Evolutionary conservation across 37 sponge, comb jelly and placozoan genomes (phyloP).

Genomic region (Aplysina aerophoba): DNA sequence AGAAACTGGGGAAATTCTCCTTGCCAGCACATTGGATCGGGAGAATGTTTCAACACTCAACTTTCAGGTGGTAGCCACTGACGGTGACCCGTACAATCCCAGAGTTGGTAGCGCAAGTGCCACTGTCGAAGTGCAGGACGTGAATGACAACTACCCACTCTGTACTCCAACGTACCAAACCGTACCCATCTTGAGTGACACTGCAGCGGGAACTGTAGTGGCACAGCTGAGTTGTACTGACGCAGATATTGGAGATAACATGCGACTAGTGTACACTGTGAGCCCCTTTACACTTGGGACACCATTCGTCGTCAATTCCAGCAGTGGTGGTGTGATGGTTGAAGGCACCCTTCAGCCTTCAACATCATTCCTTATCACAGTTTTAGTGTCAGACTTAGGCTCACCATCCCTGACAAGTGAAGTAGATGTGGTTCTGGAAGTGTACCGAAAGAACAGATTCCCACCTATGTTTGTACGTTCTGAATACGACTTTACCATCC

Average conservation of each 20-base stretch:
- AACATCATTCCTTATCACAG: slow-evolving; percentile 37
- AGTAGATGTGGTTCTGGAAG: slow-evolving; percentile 45
- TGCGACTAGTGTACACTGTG: slow-evolving; percentile 4
- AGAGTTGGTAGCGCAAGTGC: slow-evolving; percentile 20
- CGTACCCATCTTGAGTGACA: neutral
- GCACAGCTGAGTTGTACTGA: slow-evolving; percentile 1
- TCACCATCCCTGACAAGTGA: neutral
- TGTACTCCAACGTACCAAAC: slow-evolving; percentile 17
- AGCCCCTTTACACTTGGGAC: neutral
- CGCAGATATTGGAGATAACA: neutral
- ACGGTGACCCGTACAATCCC: slow-evolving; percentile 58
- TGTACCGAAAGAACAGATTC: slow-evolving; percentile 1
- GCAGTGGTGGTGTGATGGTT: neutral
- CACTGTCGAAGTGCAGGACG: slow-evolving; percentile 51
- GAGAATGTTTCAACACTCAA: neutral
- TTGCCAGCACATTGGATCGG: slow-evolving; percentile 45
- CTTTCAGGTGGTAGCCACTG: slow-evolving; percentile 61
- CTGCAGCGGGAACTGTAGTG: neutral
- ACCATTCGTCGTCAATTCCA: slow-evolving; percentile 5
- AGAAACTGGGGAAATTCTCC: slow-evolving; percentile 42
- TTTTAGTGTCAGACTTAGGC: slow-evolving; percentile 48
- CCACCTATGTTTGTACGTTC: slow-evolving; percentile 34
- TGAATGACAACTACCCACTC: slow-evolving; percentile 59
- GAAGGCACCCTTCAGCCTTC: slow-evolving; percentile 36
- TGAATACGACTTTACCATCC: slow-evolving; percentile 34